Evolutionary conservation across 2,888 invertebrate genomes (phyloP).

Genomic region (Plagodis dolabraria): DNA sequence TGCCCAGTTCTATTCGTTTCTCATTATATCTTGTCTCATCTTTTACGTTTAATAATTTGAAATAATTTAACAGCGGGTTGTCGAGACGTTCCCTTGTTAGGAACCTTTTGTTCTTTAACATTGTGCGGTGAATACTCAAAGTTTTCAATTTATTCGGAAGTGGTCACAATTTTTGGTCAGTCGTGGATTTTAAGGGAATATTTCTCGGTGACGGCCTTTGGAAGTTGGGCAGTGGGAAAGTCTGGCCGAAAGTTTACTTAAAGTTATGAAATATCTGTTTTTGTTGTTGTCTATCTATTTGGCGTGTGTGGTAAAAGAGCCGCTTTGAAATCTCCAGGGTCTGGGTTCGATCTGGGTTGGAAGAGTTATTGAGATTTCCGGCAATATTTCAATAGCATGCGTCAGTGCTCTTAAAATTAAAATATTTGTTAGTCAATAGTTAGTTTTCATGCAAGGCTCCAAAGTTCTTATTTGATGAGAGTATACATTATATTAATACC

Average conservation of each 20-base stretch:
- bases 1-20: constrained; percentile 9
- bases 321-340: too few relatives aligned
- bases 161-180: constrained; percentile 10
- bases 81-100: constrained; percentile 21
- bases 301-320: too few relatives aligned
- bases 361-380: too few relatives aligned
- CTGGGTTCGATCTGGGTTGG: too few relatives aligned
- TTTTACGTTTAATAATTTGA: constrained; percentile 20
- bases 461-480: too few relatives aligned
- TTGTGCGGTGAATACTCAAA: constrained; percentile 23
- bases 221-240: constrained; percentile 7
- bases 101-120: constrained; percentile 31
- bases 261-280: too few relatives aligned
- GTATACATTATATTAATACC: too few relatives aligned
- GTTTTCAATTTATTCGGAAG: constrained; percentile 22
- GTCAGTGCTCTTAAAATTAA: too few relatives aligned
- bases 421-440: too few relatives aligned
- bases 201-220: constrained; percentile 10
- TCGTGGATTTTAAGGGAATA: constrained; percentile 8
- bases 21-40: constrained; percentile 11
- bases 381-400: too few relatives aligned
- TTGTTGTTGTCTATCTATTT: too few relatives aligned
- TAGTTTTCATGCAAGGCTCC: too few relatives aligned
- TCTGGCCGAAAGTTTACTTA: neutral
- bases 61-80: constrained; percentile 9